Evolutionary conservation across 2,888 invertebrate species (phyloP).

Genomic region (Pandemis cinnamomeana): DNA sequence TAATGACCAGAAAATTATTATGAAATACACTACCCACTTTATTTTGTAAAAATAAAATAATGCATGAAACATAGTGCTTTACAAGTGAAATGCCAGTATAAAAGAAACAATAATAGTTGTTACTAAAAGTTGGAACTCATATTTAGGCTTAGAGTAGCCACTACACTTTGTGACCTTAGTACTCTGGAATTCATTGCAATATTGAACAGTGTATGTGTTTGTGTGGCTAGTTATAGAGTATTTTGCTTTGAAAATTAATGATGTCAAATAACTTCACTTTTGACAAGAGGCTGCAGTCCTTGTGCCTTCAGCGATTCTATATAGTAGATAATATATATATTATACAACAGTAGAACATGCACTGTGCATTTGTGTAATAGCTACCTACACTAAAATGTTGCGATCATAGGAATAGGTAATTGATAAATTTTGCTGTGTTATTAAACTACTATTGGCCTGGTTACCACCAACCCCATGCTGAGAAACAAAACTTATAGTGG

Average conservation of each 20-base stretch:
- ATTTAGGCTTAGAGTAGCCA: constrained; percentile 15
- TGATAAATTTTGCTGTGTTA: too few relatives aligned
- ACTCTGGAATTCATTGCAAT: constrained; percentile 20
- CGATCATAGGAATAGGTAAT: too few relatives aligned
- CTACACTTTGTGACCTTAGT: constrained; percentile 9
- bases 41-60: constrained; percentile 2
- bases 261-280: constrained; percentile 4
- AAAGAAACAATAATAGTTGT: constrained; percentile 28
- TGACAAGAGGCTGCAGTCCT: constrained; percentile 41
- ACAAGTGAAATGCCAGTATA: constrained; percentile 9
- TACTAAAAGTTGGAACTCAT: constrained; percentile 6
- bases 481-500: too few relatives aligned
- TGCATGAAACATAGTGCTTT: constrained; percentile 2
- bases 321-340: constrained; percentile 39
- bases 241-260: neutral
- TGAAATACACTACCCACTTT: neutral
- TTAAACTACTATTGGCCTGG: too few relatives aligned
- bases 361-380: constrained; percentile 12
- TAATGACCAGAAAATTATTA: neutral
- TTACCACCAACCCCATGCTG: too few relatives aligned
- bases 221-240: constrained; percentile 8
- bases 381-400: neutral
- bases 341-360: neutral
- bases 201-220: constrained; percentile 17
- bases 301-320: constrained; percentile 51